Evolutionary conservation across 1,140 invertebrate species (phyloP).

Genomic region (Cydia fagiglandana): DNA sequence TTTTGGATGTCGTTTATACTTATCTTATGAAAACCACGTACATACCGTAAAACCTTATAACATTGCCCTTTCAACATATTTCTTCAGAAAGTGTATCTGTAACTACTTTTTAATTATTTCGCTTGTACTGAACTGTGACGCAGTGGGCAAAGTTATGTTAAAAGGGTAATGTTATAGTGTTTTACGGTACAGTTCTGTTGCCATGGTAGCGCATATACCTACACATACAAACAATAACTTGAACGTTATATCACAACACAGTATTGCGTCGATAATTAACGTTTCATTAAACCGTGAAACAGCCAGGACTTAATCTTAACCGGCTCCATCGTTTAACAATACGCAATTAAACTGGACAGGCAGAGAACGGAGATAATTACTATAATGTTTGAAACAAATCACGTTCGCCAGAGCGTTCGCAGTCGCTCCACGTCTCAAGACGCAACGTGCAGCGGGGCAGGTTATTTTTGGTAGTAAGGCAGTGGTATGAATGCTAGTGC

Average conservation of each 20-base stretch:
- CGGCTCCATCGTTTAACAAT: conserved; percentile 15
- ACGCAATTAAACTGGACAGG: conserved; percentile 21
- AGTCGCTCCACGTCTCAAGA: conserved; percentile 13
- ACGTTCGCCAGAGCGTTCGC: conserved; percentile 21
- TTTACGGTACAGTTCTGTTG: no score
- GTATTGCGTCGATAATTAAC: neutral
- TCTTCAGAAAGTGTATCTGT: no score
- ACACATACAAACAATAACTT: neutral
- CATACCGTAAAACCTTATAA: no score
- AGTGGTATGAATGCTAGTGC: conserved; percentile 42
- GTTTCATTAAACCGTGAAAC: conserved; percentile 13
- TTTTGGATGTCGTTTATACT: neutral
- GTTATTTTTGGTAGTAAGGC: conserved; percentile 29
- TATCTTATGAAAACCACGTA: neutral
- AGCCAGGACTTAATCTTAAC: conserved; percentile 1
- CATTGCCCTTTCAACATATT: no score
- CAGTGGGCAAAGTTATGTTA: no score
- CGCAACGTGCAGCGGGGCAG: conserved; percentile 20
- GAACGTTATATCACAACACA: neutral
- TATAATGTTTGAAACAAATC: conserved; percentile 31
- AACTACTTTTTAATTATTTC: no score
- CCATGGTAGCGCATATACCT: neutral
- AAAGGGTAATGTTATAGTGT: no score
- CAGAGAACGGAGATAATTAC: conserved; percentile 28
- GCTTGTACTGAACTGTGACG: no score